Evolutionary conservation across 2,797 vertebrate species (phyloP).

Genomic region (Allobates femoralis): DNA sequence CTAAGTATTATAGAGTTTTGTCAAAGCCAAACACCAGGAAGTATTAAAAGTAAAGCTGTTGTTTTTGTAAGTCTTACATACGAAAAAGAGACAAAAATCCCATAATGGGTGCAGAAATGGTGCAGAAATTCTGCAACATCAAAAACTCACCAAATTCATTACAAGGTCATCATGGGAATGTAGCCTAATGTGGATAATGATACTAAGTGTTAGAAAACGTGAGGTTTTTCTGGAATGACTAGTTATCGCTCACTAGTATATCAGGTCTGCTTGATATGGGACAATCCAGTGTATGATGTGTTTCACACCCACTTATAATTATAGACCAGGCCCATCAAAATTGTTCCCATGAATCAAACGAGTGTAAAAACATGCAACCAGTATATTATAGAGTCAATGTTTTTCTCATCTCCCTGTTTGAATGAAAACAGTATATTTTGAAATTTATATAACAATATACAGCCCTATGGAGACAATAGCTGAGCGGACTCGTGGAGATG

Average conservation of each 20-base stretch:
- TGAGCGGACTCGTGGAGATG: too few species aligned
- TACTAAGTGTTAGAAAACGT: not conserved
- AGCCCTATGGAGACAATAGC: not conserved
- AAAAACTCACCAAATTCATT: too few species aligned
- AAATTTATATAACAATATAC: not conserved
- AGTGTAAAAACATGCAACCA: not conserved
- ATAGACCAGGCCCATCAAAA: constrained; percentile 28
- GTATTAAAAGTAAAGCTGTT: too few species aligned
- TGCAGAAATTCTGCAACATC: too few species aligned
- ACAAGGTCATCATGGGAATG: too few species aligned
- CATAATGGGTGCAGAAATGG: too few species aligned
- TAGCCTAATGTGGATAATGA: not conserved
- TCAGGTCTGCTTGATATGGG: not conserved
- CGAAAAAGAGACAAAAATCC: too few species aligned
- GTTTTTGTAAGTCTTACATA: too few species aligned
- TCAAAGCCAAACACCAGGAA: too few species aligned
- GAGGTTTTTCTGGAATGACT: not conserved
- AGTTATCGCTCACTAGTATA: constrained; percentile 22
- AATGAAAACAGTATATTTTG: not conserved
- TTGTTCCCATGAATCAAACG: not conserved
- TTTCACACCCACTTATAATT: constrained; percentile 41
- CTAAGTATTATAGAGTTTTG: too few species aligned
- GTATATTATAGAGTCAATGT: not conserved
- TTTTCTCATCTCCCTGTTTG: not conserved
- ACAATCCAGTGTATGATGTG: not conserved